Base-by-base conservation (phyloP, 1,140 invertebrate species). In the Musca domestica region DNA sequence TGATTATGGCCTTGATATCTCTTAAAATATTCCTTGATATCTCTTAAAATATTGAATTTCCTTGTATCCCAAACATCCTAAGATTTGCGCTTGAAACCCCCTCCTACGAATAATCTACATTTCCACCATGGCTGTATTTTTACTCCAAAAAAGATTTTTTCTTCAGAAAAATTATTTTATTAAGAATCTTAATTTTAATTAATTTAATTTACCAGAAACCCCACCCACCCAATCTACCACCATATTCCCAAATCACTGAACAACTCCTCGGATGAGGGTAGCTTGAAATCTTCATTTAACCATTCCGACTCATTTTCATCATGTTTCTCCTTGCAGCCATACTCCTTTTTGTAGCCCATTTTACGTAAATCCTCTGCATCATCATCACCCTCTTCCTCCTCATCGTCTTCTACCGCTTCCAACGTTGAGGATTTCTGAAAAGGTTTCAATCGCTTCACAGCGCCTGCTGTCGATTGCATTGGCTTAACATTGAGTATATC, bases 201-300 rank as follows among this genome's bases (percentile, higher is more conserved):
- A 46, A 3, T 12, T 15, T 3, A 9, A 12, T 46, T 46, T 46
- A 46, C 15, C 15, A 12, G 10, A 46, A 9, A 46, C 15, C 15
- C 10, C 10, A 46, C 41, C 15, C 41, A 12, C 1, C 41, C 41
- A 1, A 10, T 61, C 34, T 77, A 80, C 77, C 77, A 80, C 77
- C 77, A 80, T 66, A 80, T 80, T 46, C 77, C 77, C 68, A 80
- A 71, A 66, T 80, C 77, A 66, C 77, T 80, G 34, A 80, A 80
- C 19, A 80, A 67, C 20, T 80, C 77, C 71, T 80, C 77, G 22
- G 71, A 78, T 67, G 77, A 74, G 23, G 77, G 77, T 63, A 80
- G 69, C 67, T 80, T 78, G 30, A 77, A 80, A 27, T 79, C 74
- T 67, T 80, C 76, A 69, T 80, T 80, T 54, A 80, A 68, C 77